Conservation (phyloP, 2,888 invertebrate species). For the Helicoverpa assulta region DNA sequence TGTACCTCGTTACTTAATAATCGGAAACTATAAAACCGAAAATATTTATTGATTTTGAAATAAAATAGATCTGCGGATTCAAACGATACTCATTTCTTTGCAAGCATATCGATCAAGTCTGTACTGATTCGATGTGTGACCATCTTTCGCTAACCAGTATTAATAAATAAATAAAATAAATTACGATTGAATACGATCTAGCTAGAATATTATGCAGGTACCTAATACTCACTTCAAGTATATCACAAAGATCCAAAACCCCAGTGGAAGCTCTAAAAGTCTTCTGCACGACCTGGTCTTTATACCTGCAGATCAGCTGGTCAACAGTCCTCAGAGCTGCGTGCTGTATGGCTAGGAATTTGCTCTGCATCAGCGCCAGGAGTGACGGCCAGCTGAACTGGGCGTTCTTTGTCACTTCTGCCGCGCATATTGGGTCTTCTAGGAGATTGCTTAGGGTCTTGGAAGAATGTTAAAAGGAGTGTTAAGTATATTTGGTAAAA, state of each 20-base stretch:
- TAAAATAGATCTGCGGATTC: too few species aligned
- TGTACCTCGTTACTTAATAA: too few species aligned
- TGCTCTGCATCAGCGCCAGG: conserved; percentile 85
- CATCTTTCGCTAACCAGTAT: too few species aligned
- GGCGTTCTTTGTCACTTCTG: conserved; percentile 85
- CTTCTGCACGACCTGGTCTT: conserved; percentile 85
- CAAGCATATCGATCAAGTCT: too few species aligned
- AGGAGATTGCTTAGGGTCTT: conserved; percentile 87
- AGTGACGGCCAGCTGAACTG: conserved; percentile 87
- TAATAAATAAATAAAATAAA: too few species aligned
- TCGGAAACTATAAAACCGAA: too few species aligned
- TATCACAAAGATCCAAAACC: conserved; percentile 84
- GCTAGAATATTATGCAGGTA: background rate
- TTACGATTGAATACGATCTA: too few species aligned
- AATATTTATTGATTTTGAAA: too few species aligned
- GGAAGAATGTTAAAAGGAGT: background rate
- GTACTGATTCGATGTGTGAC: too few species aligned
- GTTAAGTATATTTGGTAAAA: background rate
- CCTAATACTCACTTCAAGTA: conserved; percentile 82
- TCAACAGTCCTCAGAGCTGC: conserved; percentile 85
- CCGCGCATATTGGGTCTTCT: conserved; percentile 85
- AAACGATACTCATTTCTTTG: too few species aligned
- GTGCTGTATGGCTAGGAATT: conserved; percentile 87
- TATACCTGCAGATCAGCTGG: conserved; percentile 84
- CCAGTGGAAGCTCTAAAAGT: conserved; percentile 87